Conservation (phyloP, 2,797 vertebrate genomes). For the Notamacropus eugenii region DNA sequence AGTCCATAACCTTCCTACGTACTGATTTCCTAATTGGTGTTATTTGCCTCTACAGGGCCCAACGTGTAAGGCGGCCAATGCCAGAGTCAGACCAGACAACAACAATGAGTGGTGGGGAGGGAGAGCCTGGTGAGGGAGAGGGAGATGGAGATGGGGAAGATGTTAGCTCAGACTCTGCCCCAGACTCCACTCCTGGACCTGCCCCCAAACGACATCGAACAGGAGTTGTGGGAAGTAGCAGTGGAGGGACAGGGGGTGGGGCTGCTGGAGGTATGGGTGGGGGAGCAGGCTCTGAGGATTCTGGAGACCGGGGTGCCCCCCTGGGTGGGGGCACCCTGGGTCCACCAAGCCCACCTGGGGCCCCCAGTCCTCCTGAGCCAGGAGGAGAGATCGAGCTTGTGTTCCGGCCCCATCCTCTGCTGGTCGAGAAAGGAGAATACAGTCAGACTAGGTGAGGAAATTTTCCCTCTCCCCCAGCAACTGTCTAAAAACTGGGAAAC, state of each 20-base stretch:
- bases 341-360: conserved; percentile 79
- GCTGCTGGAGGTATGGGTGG: conserved; percentile 78
- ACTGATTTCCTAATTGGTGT: conserved; percentile 56
- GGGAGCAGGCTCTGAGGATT: conserved; percentile 88
- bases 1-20: neutral
- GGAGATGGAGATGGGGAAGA: conserved; percentile 75
- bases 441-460: conserved; percentile 91
- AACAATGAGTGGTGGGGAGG: conserved; percentile 93
- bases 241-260: conserved; percentile 84
- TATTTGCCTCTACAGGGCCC: conserved; percentile 85
- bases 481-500: neutral
- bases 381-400: conserved; percentile 93
- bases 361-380: conserved; percentile 85
- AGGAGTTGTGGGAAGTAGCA: conserved; percentile 86
- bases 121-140: conserved; percentile 85
- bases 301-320: conserved; percentile 82
- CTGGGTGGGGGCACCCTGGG: conserved; percentile 86
- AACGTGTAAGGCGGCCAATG: conserved; percentile 89
- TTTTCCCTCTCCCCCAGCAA: neutral
- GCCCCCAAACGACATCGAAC: conserved; percentile 87
- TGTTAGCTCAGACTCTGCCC: conserved; percentile 77
- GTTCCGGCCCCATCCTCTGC: conserved; percentile 92
- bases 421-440: conserved; percentile 91
- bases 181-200: conserved; percentile 83
- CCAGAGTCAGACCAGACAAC: conserved; percentile 92